Base-by-base conservation (phyloP, 2,797 vertebrate genomes). In the Loris lydekkerianus region DNA sequence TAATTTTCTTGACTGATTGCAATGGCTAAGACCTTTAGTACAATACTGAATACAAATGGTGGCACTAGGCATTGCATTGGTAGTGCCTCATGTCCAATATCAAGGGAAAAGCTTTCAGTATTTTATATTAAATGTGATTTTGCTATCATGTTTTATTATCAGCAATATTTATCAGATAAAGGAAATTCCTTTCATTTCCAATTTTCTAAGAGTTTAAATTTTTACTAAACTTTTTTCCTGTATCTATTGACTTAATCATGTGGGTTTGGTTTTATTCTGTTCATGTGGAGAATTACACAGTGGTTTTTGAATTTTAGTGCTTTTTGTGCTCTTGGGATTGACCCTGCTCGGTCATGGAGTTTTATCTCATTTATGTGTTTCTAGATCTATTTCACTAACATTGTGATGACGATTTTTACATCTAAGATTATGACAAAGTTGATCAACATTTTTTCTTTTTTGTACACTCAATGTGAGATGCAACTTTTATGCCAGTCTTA, bases 381-480 rank as follows among this genome's bases (percentile, higher is more conserved):
- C 61, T n/a, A 63, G 31, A 69, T 27, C 67, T 53, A 37, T 40
- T 31, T 60, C n/a, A 27, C 65, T 31, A 25, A 7, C 29, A 17
- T n/a, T 43, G 25, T 15, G 34, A 58, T 34, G 23, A 40, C 25
- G 53, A 58, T 40, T 29, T 53, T 86, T 72, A 58, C 23, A 31
- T 58, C 49, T 86, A 40, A 86, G 49, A 29, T 60, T 2, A 1
- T 29, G 29, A 60, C 23, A 70, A 37, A 31, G 17, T 18, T n/a
- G 88, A 56, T 10, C 49, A 18, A 2, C 43, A 8, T 25, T n/a
- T 58, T 60, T 37, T 53, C 34, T 61, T 21, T 29, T 63, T 37
- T 17, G 1, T 11, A 5, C 10, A 4, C 14, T 25, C 31, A 7
- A 17, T 14, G 18, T 15, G 1, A 29, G 2, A 18, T 18, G 46